phyloP scores from a whole-genome alignment of 1,140 invertebrate genomes.

The Proctacanthus coquilletti region DNA sequence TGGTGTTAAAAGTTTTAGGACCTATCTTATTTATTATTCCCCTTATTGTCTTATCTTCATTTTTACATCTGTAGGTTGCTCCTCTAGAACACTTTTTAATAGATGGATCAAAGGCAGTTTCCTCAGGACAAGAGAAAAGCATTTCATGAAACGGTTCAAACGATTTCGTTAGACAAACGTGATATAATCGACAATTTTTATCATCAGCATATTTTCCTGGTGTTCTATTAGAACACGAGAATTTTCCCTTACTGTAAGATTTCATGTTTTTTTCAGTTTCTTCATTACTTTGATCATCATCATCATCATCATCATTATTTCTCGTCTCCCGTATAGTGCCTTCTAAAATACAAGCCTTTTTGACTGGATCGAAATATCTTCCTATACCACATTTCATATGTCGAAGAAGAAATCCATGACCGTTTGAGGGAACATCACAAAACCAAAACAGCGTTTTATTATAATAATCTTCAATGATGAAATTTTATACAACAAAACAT shows the following conservation, averaged over 20 bases:
- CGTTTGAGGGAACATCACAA: not conserved
- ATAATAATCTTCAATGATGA: not conserved
- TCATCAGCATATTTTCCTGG: constrained; percentile 1
- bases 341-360: not conserved
- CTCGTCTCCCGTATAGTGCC: not conserved
- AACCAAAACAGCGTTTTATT: not conserved
- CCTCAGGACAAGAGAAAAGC: not conserved
- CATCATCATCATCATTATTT: not conserved
- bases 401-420: not conserved
- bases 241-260: no score
- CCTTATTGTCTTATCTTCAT: not conserved
- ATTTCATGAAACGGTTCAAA: not conserved
- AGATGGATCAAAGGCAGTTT: not conserved
- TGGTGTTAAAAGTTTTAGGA: not conserved
- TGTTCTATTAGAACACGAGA: not conserved
- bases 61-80: not conserved
- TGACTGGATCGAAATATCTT: not conserved
- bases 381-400: not conserved
- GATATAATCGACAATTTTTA: not conserved
- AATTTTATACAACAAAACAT: no score
- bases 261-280: not conserved
- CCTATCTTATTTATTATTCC: not conserved
- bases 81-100: not conserved
- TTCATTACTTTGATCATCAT: not conserved
- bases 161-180: not conserved